Conservation (phyloP, 2,888 invertebrate genomes). For the Neoscelio sp. region DNA sequence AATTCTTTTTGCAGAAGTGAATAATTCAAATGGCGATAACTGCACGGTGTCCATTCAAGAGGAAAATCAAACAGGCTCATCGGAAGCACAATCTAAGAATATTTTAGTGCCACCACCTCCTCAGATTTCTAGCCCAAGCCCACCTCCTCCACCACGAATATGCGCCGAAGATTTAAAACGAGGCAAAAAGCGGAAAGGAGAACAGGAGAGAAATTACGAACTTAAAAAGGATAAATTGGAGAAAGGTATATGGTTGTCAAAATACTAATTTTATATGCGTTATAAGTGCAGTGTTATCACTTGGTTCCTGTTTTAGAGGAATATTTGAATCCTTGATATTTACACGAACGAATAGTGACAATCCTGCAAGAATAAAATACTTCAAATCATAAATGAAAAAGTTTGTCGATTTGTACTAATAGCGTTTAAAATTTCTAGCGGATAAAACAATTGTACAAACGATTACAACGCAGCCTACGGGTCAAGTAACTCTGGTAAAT, state of each 20-base stretch:
- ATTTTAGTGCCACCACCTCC: slow-evolving; percentile 74
- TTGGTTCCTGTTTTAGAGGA: too few relatives aligned
- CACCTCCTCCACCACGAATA: slow-evolving; percentile 82
- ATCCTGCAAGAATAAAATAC: too few relatives aligned
- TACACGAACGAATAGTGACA: too few relatives aligned
- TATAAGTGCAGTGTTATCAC: too few relatives aligned
- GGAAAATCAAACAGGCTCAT: slow-evolving; percentile 10
- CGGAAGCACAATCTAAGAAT: slow-evolving; percentile 9
- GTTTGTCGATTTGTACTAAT: too few relatives aligned
- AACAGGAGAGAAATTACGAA: slow-evolving; percentile 51
- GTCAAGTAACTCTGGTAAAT: slow-evolving; percentile 7
- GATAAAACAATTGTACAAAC: too few relatives aligned
- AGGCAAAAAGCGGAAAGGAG: slow-evolving; percentile 72
- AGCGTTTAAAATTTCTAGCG: too few relatives aligned
- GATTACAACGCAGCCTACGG: slow-evolving; percentile 6
- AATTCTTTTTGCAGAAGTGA: slow-evolving; percentile 57
- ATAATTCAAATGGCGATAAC: slow-evolving; percentile 31
- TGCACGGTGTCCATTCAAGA: slow-evolving; percentile 3
- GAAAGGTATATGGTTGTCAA: slow-evolving; percentile 33
- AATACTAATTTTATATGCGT: neutral
- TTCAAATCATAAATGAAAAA: too few relatives aligned
- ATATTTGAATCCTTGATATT: too few relatives aligned
- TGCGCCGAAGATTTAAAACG: slow-evolving; percentile 77
- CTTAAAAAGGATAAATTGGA: slow-evolving; percentile 70
- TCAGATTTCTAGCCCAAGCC: slow-evolving; percentile 79